Conservation (phyloP, 2,888 invertebrate genomes). For the Nephrotoma flavescens region DNA sequence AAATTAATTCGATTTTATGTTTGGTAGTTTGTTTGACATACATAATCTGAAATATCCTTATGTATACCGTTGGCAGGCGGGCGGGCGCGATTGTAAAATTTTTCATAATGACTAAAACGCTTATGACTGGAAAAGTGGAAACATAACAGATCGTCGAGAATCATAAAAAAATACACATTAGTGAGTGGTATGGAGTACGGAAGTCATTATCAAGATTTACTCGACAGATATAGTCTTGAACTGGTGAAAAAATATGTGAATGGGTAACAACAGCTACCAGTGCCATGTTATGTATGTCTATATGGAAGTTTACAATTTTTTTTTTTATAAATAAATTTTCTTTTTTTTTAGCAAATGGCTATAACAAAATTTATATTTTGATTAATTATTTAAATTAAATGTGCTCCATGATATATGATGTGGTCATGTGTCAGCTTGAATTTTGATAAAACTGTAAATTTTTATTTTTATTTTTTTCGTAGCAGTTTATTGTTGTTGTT, state of each 20-base stretch:
- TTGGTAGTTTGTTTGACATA: background rate
- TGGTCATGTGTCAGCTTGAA: slow-evolving; percentile 6
- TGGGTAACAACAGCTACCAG: background rate
- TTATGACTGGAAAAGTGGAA: background rate
- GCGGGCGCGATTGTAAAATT: background rate
- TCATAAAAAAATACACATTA: background rate
- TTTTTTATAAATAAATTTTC: background rate
- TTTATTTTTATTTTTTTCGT: background rate
- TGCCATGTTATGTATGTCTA: background rate
- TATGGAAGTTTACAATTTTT: background rate
- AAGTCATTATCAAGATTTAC: background rate
- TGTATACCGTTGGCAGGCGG: background rate
- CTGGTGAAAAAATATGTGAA: background rate
- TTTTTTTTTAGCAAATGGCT: background rate
- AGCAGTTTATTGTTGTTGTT: background rate
- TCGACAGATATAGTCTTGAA: background rate
- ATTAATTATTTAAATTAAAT: slow-evolving; percentile 6
- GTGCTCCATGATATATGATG: slow-evolving; percentile 4
- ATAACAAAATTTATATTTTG: slow-evolving; percentile 1
- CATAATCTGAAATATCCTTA: background rate
- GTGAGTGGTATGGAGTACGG: background rate
- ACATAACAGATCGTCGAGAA: background rate
- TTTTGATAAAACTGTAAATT: background rate
- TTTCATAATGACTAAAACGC: background rate
- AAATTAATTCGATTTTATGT: background rate